Conservation (phyloP, 2,113 vertebrate genomes). For the Charadrius vociferus region DNA sequence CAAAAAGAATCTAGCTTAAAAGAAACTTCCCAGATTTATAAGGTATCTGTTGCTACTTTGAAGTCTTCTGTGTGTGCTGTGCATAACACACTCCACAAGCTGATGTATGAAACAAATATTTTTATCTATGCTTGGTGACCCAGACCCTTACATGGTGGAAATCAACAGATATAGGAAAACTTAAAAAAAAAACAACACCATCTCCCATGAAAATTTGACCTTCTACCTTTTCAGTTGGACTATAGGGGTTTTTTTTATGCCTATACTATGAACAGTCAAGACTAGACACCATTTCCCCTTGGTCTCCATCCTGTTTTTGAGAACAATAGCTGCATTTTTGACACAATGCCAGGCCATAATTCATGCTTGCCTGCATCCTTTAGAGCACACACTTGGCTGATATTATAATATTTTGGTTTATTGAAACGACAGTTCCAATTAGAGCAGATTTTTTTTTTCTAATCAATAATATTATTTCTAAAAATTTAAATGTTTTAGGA, state of each 20-base stretch:
- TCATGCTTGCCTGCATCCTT: background rate
- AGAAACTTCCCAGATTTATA: background rate
- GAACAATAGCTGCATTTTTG: constrained; percentile 54
- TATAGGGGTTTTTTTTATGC: background rate
- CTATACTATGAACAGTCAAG: background rate
- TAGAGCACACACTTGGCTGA: background rate
- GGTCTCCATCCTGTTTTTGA: constrained; percentile 49
- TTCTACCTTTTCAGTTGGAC: background rate
- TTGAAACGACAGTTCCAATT: background rate
- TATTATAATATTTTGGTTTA: background rate
- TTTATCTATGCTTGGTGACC: background rate
- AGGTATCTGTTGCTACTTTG: background rate
- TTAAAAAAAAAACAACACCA: background rate
- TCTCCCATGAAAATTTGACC: background rate
- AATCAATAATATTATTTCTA: background rate
- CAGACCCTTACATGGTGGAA: background rate
- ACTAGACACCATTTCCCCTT: constrained; percentile 18
- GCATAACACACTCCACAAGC: background rate
- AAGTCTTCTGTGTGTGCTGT: background rate
- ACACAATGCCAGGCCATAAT: background rate
- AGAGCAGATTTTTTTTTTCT: background rate
- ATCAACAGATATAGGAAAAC: background rate
- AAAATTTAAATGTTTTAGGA: background rate
- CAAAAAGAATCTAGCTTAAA: background rate
- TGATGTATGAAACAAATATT: background rate